Percentiles rank a stretch among this genome's conserved stretches.
phyloP scores from a whole-genome alignment of 2,113 vertebrate species.

The Ceratotherium simum region DNA sequence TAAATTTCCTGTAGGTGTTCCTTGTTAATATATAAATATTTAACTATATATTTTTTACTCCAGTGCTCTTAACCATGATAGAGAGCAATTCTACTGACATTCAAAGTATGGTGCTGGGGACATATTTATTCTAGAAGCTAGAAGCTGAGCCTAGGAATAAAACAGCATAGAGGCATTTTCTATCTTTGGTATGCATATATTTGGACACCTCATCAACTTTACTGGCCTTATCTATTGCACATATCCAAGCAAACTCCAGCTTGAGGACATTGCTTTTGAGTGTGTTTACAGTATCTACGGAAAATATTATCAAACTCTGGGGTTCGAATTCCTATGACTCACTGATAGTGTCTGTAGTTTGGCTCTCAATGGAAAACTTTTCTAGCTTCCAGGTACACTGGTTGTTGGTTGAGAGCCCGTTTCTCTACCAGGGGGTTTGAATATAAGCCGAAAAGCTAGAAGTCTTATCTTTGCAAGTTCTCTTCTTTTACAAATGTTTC shows the following conservation, averaged over 20 bases:
- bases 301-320: constrained; percentile 31
- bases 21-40: constrained; percentile 49
- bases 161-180: neutral
- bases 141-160: neutral
- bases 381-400: neutral
- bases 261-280: neutral
- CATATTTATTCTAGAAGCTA: constrained; percentile 9
- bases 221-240: neutral
- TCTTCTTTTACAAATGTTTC: neutral
- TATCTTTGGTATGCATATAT: neutral
- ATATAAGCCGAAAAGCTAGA: neutral
- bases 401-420: neutral
- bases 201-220: constrained; percentile 2
- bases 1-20: constrained; percentile 34
- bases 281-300: constrained; percentile 25
- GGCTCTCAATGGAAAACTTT: neutral
- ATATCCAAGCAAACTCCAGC: constrained; percentile 21
- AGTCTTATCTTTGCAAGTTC: neutral
- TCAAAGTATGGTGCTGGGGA: neutral
- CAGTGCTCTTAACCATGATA: neutral
- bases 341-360: neutral
- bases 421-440: neutral
- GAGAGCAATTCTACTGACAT: constrained; percentile 33
- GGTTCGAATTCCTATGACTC: constrained; percentile 23
- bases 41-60: constrained; percentile 44